phyloP scores from a whole-genome alignment of 2,797 vertebrate species.

The Erethizon dorsatum region DNA sequence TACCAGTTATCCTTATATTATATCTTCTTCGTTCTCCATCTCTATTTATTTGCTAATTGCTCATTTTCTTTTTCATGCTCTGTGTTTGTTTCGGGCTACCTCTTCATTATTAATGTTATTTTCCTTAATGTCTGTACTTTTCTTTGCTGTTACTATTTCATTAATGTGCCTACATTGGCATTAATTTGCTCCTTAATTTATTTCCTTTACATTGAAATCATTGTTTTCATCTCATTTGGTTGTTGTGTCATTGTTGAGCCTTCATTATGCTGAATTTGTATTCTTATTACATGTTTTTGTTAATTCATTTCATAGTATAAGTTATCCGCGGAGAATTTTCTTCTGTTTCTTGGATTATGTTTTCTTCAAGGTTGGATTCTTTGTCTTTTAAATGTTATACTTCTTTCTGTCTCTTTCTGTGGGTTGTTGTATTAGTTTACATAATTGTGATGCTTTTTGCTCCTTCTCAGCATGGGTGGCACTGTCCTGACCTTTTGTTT shows the following conservation, averaged over 20 bases:
- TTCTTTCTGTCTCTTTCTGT: not conserved
- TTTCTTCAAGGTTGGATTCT: slow-evolving; percentile 18
- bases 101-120: not conserved
- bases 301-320: slow-evolving; percentile 37
- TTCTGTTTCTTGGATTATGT: slow-evolving; percentile 18
- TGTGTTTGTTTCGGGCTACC: not conserved
- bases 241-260: slow-evolving; percentile 40
- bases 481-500: slow-evolving; percentile 16
- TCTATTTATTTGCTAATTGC: not conserved
- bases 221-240: not conserved
- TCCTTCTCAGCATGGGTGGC: not conserved
- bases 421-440: not conserved
- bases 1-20: not conserved
- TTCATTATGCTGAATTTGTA: slow-evolving; percentile 45
- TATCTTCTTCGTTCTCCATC: not conserved
- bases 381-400: not conserved
- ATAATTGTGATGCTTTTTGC: not conserved
- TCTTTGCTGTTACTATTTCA: slow-evolving; percentile 13
- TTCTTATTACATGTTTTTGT: not conserved
- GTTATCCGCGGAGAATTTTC: not conserved
- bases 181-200: slow-evolving; percentile 43
- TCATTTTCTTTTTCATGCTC: slow-evolving; percentile 19
- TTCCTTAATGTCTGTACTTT: not conserved
- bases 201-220: slow-evolving; percentile 37
- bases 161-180: not conserved